Evolutionary conservation across 2,888 invertebrate species (phyloP), one percentile per base, ranked within the genome.

Genomic region (Lampropteryx suffumata): DNA sequence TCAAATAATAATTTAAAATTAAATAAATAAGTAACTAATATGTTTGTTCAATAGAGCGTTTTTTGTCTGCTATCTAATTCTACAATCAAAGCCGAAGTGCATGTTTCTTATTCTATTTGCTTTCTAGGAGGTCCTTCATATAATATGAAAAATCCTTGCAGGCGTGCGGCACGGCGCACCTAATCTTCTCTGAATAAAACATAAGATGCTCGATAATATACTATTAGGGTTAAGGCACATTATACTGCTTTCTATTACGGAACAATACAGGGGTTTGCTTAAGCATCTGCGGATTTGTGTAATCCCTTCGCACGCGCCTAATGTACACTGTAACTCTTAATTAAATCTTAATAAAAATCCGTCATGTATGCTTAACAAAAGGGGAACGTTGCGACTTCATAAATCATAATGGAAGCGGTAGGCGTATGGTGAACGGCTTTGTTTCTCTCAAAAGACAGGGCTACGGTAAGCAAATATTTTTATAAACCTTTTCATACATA

Each of bases 181-280:
- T 88, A 85, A 90, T 87, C 83, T 83, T 77, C 62, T 68, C 69
- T 90, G 88, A 89, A 90, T 89, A 88, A 90, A 76, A 87, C 88
- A 88, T 89, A 80, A 84, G 86, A 80, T 82, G 71, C 73, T 79
- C 79, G 84, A 87, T 89, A 85, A 81, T 79, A 73, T 78, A 79
- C 79, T 82, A 82, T 85, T 82, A 84, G 79, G 79, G 80, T 79
- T 85, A 80, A 82, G 71, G 76, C 81, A 75, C 76, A 79, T 84
- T 84, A 86, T 84, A 74, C 76, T 68, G 77, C 76, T 79, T 83
- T 81, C 76, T 82, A 82, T 84, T 83, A 84, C 64, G 66, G 64
- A 71, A 73, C 74, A 79, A 77, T 82, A 77, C 65, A 50, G 43
- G 47, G 55, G 55, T 61, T 65, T 57, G 60, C 32, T 43, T 52